These are phyloP conservation scores for Pseudolaguvia tuberculata DNA, from an alignment of 2,113 vertebrate genomes.

Conservation along the genomic window DNA sequence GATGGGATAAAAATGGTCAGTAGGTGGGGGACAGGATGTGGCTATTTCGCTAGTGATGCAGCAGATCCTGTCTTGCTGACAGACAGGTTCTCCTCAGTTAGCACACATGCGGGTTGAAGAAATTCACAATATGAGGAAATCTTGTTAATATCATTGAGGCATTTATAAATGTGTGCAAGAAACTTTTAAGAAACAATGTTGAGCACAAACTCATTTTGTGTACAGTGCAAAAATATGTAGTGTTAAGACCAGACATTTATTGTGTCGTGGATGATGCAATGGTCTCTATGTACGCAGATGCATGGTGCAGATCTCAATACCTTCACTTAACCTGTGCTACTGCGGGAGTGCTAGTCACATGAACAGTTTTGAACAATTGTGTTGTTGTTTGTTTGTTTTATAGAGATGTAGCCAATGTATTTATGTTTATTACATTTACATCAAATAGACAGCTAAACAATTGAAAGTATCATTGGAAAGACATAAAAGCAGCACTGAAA, in stretches of 20 bases:
- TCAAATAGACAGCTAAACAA: too few relatives aligned
- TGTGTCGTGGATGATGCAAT: background rate
- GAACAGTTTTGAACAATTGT: too few relatives aligned
- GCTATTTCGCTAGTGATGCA: conserved; percentile 14
- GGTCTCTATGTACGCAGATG: too few relatives aligned
- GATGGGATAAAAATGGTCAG: conserved; percentile 15
- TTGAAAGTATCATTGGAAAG: too few relatives aligned
- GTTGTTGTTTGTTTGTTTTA: too few relatives aligned
- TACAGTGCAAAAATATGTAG: background rate
- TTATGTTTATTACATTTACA: too few relatives aligned
- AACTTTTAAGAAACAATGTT: background rate
- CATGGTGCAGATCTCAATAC: too few relatives aligned
- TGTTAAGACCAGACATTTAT: background rate
- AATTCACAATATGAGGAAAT: conserved; percentile 21
- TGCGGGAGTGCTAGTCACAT: too few relatives aligned
- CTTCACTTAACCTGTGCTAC: too few relatives aligned
- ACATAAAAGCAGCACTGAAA: too few relatives aligned
- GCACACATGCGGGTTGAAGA: conserved; percentile 16
- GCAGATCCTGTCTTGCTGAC: conserved; percentile 26
- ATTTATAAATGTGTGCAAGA: background rate
- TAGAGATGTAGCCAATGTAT: too few relatives aligned
- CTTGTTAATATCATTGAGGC: background rate
- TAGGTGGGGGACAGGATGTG: conserved; percentile 17
- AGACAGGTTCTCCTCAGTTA: conserved; percentile 8
- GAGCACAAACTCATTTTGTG: background rate